Conservation (phyloP, 2,113 vertebrate genomes). For the Mustela nigripes region DNA sequence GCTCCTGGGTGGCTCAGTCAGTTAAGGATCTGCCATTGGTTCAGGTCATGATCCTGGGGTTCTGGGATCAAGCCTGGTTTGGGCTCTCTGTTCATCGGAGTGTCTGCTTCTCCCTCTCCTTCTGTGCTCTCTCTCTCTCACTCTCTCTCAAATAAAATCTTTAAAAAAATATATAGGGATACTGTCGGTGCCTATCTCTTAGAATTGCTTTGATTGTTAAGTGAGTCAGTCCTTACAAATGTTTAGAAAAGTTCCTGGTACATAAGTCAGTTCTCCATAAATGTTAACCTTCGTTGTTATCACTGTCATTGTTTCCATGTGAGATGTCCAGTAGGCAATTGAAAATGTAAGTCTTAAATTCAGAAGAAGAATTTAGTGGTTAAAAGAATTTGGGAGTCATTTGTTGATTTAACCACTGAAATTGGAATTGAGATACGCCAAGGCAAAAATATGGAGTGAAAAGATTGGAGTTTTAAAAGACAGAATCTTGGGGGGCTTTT, state of each 20-base stretch:
- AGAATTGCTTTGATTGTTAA: not conserved
- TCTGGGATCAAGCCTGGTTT: not conserved
- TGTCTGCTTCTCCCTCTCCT: not conserved
- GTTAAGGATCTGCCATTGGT: not conserved
- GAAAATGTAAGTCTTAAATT: slow-evolving; percentile 14
- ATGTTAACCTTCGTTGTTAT: not conserved
- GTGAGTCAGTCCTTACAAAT: not conserved
- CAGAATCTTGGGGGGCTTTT: not conserved
- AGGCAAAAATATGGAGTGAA: not conserved
- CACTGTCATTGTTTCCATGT: not conserved
- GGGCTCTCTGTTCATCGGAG: not conserved
- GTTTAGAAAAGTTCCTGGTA: not conserved
- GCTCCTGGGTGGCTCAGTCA: not conserved
- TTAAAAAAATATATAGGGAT: not conserved
- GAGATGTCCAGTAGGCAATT: not conserved
- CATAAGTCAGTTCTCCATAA: not conserved
- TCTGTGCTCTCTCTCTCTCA: not conserved
- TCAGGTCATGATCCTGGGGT: not conserved
- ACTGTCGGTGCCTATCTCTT: not conserved
- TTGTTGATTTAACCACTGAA: slow-evolving; percentile 23
- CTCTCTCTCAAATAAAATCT: not conserved
- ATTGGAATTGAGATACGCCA: not conserved
- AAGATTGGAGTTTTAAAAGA: not conserved
- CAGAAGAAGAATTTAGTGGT: not conserved
- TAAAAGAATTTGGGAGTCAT: not conserved